These are phyloP conservation scores for Microtus montanus DNA, from an alignment of 2,113 vertebrate genomes.

Conservation along the genomic window DNA sequence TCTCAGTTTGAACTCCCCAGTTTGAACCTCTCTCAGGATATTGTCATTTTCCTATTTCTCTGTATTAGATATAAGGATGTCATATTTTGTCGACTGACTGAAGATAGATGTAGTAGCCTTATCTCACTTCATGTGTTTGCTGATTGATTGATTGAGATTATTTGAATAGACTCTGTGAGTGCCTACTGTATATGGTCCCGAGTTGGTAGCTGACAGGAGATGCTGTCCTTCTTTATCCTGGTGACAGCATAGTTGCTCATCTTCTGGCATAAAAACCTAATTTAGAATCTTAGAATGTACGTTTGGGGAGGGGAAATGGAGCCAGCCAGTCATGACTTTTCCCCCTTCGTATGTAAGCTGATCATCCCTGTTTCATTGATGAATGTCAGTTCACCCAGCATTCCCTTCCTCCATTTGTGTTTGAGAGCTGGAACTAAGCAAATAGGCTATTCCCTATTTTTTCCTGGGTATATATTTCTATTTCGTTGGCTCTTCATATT, in stretches of 20 bases:
- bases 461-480: not conserved
- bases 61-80: not conserved
- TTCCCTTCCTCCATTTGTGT: not conserved
- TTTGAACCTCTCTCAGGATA: not conserved
- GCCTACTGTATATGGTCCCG: not conserved
- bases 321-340: not conserved
- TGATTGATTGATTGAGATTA: not conserved
- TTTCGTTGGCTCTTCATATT: not conserved
- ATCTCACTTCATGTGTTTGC: not conserved
- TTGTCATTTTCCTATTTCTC: not conserved
- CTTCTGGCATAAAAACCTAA: not conserved
- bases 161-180: not conserved
- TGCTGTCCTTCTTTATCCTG: too few relatives aligned
- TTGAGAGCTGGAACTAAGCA: not conserved
- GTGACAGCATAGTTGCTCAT: not conserved
- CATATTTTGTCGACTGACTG: not conserved
- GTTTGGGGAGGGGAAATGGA: not conserved
- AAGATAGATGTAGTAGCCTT: not conserved
- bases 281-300: constrained; percentile 2
- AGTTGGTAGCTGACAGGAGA: not conserved
- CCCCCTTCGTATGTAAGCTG: not conserved
- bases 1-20: not conserved
- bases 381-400: not conserved
- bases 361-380: not conserved
- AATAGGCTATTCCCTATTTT: not conserved